phyloP scores from a whole-genome alignment of 2,113 vertebrate species.

The Rhipidura dahli region DNA sequence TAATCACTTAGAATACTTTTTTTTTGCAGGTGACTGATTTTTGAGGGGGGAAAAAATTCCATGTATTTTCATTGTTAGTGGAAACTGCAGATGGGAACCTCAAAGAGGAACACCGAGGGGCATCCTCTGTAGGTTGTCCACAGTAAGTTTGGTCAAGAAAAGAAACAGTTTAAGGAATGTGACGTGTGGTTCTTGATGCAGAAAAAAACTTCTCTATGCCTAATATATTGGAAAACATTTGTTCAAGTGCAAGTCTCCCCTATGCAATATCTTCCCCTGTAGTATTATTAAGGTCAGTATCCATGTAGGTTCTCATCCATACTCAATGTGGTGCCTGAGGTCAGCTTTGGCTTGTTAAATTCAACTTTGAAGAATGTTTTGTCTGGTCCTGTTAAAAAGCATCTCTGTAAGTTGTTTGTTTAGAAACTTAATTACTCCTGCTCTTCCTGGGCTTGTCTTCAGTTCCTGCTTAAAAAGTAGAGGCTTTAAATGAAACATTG shows the following conservation, averaged over 20 bases:
- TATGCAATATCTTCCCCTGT: background rate
- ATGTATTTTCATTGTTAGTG: background rate
- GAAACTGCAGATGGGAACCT: background rate
- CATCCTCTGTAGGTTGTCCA: background rate
- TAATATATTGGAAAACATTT: constrained; percentile 54
- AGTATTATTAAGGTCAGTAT: background rate
- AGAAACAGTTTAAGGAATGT: background rate
- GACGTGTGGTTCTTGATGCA: background rate
- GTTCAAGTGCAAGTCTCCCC: background rate
- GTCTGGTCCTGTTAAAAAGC: background rate
- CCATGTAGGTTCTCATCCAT: background rate
- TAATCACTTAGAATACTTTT: background rate
- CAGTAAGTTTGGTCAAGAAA: background rate
- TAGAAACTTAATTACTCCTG: background rate
- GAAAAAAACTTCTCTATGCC: constrained; percentile 32
- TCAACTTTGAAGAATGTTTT: background rate
- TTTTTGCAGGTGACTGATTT: background rate
- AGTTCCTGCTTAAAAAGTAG: background rate
- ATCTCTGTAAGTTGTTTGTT: background rate
- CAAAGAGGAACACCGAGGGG: background rate
- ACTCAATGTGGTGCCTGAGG: background rate
- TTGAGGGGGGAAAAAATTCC: background rate
- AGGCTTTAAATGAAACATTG: background rate
- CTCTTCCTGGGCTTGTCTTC: background rate
- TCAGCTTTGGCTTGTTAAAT: background rate